Conservation (phyloP, 2,797 vertebrate genomes). For the Melanogrammus aeglefinus region DNA sequence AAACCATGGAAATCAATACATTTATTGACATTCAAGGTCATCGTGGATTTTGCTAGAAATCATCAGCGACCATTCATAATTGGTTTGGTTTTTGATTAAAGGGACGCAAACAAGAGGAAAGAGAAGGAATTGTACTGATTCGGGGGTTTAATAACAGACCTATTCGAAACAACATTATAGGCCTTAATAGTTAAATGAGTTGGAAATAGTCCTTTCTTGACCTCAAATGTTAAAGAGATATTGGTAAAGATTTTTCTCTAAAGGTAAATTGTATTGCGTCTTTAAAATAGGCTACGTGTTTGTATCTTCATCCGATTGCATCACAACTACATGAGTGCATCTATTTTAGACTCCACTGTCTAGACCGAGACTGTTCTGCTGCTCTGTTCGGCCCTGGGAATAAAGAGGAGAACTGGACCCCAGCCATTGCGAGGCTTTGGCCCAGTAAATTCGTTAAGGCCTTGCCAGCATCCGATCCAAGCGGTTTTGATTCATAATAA, state of each 20-base stretch:
- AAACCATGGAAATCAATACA: not conserved
- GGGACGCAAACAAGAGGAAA: not conserved
- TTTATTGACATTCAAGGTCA: not conserved
- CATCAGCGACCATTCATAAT: not conserved
- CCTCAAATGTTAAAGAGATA: not conserved
- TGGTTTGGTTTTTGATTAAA: not conserved
- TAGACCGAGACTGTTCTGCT: not conserved
- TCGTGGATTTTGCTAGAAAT: not conserved
- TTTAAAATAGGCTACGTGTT: not conserved
- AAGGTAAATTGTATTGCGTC: not conserved
- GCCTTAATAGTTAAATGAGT: not conserved
- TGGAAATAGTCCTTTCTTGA: not conserved
- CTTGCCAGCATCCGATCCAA: constrained; percentile 18
- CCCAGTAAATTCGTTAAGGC: not conserved
- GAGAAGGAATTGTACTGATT: not conserved
- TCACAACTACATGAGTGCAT: too few species aligned
- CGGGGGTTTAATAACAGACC: not conserved
- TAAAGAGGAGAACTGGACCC: not conserved
- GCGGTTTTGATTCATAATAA: constrained; percentile 15
- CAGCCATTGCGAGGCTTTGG: too few species aligned
- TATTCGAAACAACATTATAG: not conserved
- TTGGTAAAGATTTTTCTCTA: not conserved
- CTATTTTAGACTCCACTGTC: too few species aligned
- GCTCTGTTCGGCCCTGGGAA: not conserved
- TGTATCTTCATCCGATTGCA: not conserved